Evolutionary conservation across 2,113 vertebrate species (phyloP).

Genomic region (Macroglossus sobrinus): DNA sequence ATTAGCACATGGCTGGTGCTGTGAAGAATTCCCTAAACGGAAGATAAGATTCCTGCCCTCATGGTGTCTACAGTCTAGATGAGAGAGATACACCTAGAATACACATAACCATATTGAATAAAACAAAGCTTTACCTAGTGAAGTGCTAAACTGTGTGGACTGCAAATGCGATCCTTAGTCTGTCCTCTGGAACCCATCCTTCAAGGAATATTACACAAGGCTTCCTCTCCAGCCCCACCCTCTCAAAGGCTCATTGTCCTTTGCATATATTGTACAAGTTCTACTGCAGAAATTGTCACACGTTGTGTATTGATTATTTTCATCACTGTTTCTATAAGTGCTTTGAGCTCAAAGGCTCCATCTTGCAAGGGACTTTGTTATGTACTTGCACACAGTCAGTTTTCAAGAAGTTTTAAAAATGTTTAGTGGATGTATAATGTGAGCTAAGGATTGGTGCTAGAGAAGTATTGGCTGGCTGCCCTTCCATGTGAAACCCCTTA

Average conservation of each 20-base stretch:
- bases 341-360: neutral
- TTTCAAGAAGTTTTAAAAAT: neutral
- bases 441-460: neutral
- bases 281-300: no score
- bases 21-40: neutral
- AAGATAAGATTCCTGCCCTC: neutral
- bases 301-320: neutral
- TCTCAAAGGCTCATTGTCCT: neutral
- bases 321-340: neutral
- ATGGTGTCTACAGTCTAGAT: neutral
- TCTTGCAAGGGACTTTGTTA: neutral
- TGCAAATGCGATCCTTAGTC: neutral
- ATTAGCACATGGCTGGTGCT: neutral
- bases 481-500: neutral
- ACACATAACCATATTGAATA: neutral
- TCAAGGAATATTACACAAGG: neutral
- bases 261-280: neutral
- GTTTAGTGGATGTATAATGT: neutral
- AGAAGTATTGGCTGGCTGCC: neutral
- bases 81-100: rapidly evolving
- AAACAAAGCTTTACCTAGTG: neutral
- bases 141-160: neutral
- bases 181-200: neutral
- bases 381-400: neutral
- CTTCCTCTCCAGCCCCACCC: neutral